A percentile compares a stretch with the other conserved stretches of the same genome.
These are phyloP conservation scores for Argyresthia goedartella DNA, from an alignment of 2,888 invertebrate genomes.

Conservation along the genomic window DNA sequence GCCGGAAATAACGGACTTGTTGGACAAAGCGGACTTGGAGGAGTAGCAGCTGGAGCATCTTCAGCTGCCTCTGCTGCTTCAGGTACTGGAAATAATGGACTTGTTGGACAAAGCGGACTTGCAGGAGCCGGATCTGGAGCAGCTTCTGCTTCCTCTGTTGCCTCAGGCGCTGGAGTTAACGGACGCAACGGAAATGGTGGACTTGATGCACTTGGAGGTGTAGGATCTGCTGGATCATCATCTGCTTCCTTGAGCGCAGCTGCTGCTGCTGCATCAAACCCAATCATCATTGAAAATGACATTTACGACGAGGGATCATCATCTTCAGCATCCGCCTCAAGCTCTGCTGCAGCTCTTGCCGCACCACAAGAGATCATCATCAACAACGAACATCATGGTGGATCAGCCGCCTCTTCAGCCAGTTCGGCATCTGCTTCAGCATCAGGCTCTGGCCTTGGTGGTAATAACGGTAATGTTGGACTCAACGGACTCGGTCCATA, in stretches of 20 bases:
- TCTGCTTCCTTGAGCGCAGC: conserved; percentile 4
- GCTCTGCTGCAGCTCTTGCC: conserved; percentile 2
- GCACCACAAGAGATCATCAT: background rate
- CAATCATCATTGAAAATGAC: background rate
- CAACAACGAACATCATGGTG: too few relatives aligned
- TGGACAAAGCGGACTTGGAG: background rate
- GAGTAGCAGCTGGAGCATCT: background rate
- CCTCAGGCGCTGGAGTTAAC: conserved; percentile 1
- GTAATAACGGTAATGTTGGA: background rate
- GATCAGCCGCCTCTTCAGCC: too few relatives aligned
- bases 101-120: background rate
- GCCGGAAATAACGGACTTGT: background rate
- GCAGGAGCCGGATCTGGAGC: background rate
- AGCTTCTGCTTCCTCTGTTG: conserved; percentile 3
- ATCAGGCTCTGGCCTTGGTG: too few relatives aligned
- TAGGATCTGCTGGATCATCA: background rate
- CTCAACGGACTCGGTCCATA: background rate
- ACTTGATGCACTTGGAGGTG: background rate
- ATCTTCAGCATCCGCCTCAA: background rate
- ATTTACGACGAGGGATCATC: background rate
- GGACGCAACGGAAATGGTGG: too few relatives aligned
- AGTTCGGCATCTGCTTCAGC: too few relatives aligned
- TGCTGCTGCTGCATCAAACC: background rate
- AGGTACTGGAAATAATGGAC: background rate
- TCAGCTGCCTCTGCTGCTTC: background rate